These are phyloP conservation scores for Nipponacmea schrenckii DNA, from an alignment of 2,888 invertebrate genomes.

Conservation along the genomic window DNA sequence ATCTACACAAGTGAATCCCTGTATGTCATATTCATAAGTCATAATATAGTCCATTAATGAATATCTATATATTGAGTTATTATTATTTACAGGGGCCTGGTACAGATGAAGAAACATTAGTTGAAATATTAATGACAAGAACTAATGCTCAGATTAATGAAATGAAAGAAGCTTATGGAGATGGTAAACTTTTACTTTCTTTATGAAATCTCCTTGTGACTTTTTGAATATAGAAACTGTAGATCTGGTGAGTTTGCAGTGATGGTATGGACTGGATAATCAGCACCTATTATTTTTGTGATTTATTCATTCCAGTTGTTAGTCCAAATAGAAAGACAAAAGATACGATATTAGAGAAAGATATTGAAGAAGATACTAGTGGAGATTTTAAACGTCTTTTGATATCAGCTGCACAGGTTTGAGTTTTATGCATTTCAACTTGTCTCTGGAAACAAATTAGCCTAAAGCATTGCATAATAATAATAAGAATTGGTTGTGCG, in stretches of 20 bases:
- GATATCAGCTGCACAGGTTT: constrained; percentile 74
- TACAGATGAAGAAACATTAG: constrained; percentile 63
- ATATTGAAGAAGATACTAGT: constrained; percentile 87
- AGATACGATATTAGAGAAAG: constrained; percentile 76
- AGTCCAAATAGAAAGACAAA: constrained; percentile 38
- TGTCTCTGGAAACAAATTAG: too few species aligned
- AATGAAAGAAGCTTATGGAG: constrained; percentile 46
- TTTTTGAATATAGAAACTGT: too few species aligned
- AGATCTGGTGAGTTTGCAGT: too few species aligned
- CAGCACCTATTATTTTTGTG: too few species aligned
- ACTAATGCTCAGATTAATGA: constrained; percentile 62
- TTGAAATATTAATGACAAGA: constrained; percentile 65
- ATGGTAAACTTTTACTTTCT: constrained; percentile 33
- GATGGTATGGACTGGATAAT: too few species aligned
- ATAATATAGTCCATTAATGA: too few species aligned
- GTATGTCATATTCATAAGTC: too few species aligned
- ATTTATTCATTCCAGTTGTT: constrained; percentile 36
- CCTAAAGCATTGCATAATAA: too few species aligned
- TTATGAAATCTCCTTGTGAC: background rate
- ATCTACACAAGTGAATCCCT: too few species aligned
- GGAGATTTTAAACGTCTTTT: constrained; percentile 91
- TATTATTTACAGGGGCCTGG: constrained; percentile 57
- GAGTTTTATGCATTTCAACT: too few species aligned
- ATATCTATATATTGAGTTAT: background rate
- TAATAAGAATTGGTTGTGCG: too few species aligned